Evolutionary conservation across 2,113 vertebrate species (phyloP).

Genomic region (Neolamprologus toae): DNA sequence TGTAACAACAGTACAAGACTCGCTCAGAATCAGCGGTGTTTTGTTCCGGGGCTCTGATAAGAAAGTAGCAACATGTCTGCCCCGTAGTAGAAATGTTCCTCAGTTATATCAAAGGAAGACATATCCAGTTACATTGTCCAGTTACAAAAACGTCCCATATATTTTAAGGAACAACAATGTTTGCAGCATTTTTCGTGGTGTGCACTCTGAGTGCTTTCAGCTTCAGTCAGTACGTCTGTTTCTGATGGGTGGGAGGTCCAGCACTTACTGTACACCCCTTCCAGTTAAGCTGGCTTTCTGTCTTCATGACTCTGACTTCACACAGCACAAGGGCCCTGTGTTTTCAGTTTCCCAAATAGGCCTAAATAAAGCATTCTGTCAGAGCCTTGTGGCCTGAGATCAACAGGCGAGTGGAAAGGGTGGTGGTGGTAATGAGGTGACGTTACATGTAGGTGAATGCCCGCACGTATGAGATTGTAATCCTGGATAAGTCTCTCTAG

Average conservation of each 20-base stretch:
- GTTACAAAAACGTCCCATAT: background rate
- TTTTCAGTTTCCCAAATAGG: constrained; percentile 7
- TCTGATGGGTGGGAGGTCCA: constrained; percentile 10
- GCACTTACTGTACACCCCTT: background rate
- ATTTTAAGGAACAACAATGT: background rate
- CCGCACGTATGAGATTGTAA: constrained; percentile 36
- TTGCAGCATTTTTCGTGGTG: background rate
- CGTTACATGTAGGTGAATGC: constrained; percentile 36
- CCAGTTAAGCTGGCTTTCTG: background rate
- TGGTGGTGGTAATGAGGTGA: background rate
- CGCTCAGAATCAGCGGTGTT: background rate
- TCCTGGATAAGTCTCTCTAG: constrained; percentile 27
- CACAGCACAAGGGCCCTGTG: constrained; percentile 12
- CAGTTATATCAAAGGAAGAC: background rate
- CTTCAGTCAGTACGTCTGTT: background rate
- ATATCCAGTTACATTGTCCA: background rate
- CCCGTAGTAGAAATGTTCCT: background rate
- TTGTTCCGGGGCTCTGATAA: constrained; percentile 4
- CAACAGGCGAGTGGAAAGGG: background rate
- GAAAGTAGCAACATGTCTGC: background rate
- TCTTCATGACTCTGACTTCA: constrained; percentile 2
- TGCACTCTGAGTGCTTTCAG: background rate
- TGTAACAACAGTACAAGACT: background rate
- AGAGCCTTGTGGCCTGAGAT: constrained; percentile 1
- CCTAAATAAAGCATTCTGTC: constrained; percentile 20